A percentile compares a stretch with the other conserved stretches of the same genome.
phyloP scores from a whole-genome alignment of 2,888 invertebrate species.

The Sisyra nigra region DNA sequence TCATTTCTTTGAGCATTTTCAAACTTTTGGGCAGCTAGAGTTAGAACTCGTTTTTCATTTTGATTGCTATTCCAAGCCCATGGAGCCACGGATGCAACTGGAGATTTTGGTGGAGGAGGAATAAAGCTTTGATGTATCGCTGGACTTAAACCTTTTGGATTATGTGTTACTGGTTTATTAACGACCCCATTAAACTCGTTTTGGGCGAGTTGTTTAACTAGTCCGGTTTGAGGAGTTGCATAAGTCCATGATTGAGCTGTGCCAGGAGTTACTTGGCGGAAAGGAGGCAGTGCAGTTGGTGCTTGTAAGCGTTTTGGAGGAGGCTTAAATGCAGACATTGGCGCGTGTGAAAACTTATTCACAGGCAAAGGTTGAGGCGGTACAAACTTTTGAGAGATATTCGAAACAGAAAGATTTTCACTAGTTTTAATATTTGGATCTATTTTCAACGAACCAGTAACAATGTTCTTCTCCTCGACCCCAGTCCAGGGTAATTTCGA shows the following conservation, averaged over 20 bases:
- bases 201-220: slow-evolving; percentile 4
- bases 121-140: not conserved
- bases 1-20: slow-evolving; percentile 22
- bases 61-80: slow-evolving; percentile 31
- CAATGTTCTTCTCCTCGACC: slow-evolving; percentile 25
- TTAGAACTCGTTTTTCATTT: slow-evolving; percentile 32
- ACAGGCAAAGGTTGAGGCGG: slow-evolving; percentile 43
- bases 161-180: not conserved
- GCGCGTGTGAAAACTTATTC: slow-evolving; percentile 62
- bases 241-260: slow-evolving; percentile 31
- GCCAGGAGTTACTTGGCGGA: slow-evolving; percentile 19
- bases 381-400: slow-evolving; percentile 30
- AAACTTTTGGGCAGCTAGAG: slow-evolving; percentile 37
- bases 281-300: slow-evolving; percentile 25
- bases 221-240: slow-evolving; percentile 19
- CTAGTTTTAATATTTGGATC: slow-evolving; percentile 19
- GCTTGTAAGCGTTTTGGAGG: slow-evolving; percentile 24
- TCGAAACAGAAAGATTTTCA: slow-evolving; percentile 11
- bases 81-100: slow-evolving; percentile 20
- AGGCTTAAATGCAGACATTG: slow-evolving; percentile 60
- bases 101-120: slow-evolving; percentile 12
- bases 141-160: not conserved
- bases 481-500: slow-evolving; percentile 30
- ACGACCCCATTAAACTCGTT: not conserved
- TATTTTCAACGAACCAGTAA: slow-evolving; percentile 26